Evolutionary conservation across 2,113 vertebrate species (phyloP).

Genomic region (Neofelis nebulosa): DNA sequence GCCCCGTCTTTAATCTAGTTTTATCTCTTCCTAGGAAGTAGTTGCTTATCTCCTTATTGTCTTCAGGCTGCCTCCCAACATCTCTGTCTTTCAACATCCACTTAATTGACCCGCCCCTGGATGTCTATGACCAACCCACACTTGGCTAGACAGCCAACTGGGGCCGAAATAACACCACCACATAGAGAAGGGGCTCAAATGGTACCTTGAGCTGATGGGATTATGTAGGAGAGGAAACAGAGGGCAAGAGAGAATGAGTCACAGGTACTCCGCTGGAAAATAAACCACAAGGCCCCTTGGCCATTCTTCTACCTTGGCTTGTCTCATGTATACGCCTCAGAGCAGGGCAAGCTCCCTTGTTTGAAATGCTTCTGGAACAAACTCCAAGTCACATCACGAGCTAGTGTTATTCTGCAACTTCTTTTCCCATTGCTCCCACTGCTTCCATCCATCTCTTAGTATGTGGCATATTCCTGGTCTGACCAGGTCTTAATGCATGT

Average conservation of each 20-base stretch:
- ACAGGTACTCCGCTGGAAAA: background rate
- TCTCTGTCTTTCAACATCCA: background rate
- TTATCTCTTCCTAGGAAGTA: background rate
- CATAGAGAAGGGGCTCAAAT: background rate
- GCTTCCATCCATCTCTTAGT: background rate
- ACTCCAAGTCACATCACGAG: background rate
- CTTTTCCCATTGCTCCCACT: rapidly evolving
- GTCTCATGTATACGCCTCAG: background rate
- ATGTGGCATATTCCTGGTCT: background rate
- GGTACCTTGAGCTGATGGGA: background rate
- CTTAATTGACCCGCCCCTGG: too few relatives aligned
- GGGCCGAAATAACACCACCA: background rate
- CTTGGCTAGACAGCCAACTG: background rate
- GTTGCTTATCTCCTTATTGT: background rate
- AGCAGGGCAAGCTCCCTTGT: background rate
- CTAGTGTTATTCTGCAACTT: background rate
- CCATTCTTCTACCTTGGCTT: background rate
- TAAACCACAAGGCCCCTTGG: background rate
- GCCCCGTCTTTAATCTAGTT: background rate
- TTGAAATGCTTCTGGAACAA: background rate
- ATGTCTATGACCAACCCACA: background rate
- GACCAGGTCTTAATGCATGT: background rate
- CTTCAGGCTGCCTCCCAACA: background rate
- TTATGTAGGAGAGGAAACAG: background rate
- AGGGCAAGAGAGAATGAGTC: background rate